A percentile compares a stretch with the other conserved stretches of the same genome.
phyloP scores from a whole-genome alignment of 2,888 invertebrate species.

The Yponomeuta sedellus region DNA sequence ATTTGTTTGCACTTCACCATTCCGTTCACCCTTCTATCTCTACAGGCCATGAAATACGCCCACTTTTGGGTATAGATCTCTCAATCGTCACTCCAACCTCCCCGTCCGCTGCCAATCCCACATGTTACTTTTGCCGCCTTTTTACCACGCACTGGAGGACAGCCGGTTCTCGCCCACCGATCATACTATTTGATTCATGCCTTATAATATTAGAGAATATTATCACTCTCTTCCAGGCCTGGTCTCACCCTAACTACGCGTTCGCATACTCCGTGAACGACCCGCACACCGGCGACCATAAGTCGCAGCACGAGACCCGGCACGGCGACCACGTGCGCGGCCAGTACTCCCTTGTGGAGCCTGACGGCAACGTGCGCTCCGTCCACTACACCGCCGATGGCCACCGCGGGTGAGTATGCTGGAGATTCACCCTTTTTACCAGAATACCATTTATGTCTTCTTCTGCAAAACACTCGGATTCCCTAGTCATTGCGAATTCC shows the following conservation, averaged over 20 bases:
- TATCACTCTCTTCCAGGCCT: constrained; percentile 34
- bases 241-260: constrained; percentile 69
- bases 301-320: constrained; percentile 72
- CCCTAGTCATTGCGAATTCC: background rate
- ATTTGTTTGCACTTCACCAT: too few relatives aligned
- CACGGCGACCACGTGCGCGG: constrained; percentile 79
- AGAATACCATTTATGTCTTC: constrained; percentile 4
- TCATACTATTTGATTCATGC: too few relatives aligned
- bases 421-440: too few relatives aligned
- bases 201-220: too few relatives aligned
- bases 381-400: constrained; percentile 74
- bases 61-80: too few relatives aligned
- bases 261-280: constrained; percentile 76
- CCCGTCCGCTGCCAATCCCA: too few relatives aligned
- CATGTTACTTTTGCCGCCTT: too few relatives aligned
- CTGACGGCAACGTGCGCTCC: constrained; percentile 73
- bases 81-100: too few relatives aligned
- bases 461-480: background rate
- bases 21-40: too few relatives aligned
- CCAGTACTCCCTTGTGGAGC: constrained; percentile 76
- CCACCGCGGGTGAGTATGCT: constrained; percentile 55
- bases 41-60: too few relatives aligned
- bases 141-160: too few relatives aligned
- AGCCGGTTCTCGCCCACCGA: too few relatives aligned
- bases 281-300: constrained; percentile 76